Percentiles rank a stretch among this genome's conserved stretches.
Evolutionary conservation across 2,797 vertebrate species (phyloP).

Genomic region (Intellagama lesueurii): DNA sequence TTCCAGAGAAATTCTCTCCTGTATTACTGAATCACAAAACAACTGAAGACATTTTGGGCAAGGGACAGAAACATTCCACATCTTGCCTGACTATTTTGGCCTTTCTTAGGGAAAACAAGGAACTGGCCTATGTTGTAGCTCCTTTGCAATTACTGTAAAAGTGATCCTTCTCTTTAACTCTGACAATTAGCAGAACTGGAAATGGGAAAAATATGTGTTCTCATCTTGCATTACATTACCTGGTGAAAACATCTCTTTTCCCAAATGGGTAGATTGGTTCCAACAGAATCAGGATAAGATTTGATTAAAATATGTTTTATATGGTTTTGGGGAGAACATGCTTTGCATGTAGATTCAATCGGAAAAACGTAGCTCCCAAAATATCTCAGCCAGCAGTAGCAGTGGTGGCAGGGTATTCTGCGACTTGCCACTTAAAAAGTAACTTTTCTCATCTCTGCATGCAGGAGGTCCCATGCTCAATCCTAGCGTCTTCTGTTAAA

Average conservation of each 20-base stretch:
- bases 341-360: background rate
- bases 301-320: background rate
- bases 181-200: background rate
- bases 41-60: background rate
- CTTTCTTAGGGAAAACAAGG: background rate
- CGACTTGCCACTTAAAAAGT: no score
- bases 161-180: background rate
- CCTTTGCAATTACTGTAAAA: background rate
- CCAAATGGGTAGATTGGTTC: background rate
- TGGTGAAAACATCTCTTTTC: background rate
- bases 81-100: background rate
- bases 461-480: background rate
- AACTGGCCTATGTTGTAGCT: no score
- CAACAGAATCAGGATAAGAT: background rate
- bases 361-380: no score
- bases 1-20: background rate
- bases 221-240: background rate
- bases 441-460: background rate
- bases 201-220: background rate
- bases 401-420: no score
- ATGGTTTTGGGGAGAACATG: background rate
- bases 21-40: background rate
- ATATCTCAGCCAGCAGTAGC: no score
- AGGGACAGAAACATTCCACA: background rate
- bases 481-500: background rate